These are phyloP conservation scores for Ormia ochracea DNA, from an alignment of 2,888 invertebrate genomes.

Conservation along the genomic window DNA sequence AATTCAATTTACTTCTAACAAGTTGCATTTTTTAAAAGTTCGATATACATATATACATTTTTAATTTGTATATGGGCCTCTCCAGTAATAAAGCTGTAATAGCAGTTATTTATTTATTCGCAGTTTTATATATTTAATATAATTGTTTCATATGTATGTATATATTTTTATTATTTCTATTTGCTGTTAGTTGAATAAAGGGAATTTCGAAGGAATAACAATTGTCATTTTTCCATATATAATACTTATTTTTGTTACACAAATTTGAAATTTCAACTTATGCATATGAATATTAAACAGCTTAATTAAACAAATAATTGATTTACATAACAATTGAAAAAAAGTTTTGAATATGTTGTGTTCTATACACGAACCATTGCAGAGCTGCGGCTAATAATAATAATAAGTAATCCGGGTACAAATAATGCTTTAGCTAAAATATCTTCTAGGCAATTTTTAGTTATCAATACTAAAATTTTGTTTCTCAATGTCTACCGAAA, in stretches of 20 bases:
- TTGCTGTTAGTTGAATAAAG: neutral
- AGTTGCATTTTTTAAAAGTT: conserved; percentile 28
- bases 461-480: no score
- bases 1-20: conserved; percentile 22
- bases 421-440: no score
- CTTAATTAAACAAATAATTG: neutral
- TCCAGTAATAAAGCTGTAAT: conserved; percentile 40
- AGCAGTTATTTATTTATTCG: conserved; percentile 4
- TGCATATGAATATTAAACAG: conserved; percentile 4
- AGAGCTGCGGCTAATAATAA: neutral
- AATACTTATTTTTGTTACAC: conserved; percentile 12
- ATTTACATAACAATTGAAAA: conserved; percentile 9
- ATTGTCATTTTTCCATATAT: neutral
- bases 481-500: no score
- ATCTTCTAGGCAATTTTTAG: no score
- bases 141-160: conserved; percentile 15
- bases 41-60: conserved; percentile 2
- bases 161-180: neutral
- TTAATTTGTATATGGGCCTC: conserved; percentile 26
- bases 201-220: conserved; percentile 20
- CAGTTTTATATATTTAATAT: conserved; percentile 14
- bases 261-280: conserved; percentile 26
- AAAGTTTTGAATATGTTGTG: neutral
- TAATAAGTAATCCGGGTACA: neutral
- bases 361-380: neutral